phyloP scores from a whole-genome alignment of 1,140 invertebrate species.

The Himalopsyche phryganea region DNA sequence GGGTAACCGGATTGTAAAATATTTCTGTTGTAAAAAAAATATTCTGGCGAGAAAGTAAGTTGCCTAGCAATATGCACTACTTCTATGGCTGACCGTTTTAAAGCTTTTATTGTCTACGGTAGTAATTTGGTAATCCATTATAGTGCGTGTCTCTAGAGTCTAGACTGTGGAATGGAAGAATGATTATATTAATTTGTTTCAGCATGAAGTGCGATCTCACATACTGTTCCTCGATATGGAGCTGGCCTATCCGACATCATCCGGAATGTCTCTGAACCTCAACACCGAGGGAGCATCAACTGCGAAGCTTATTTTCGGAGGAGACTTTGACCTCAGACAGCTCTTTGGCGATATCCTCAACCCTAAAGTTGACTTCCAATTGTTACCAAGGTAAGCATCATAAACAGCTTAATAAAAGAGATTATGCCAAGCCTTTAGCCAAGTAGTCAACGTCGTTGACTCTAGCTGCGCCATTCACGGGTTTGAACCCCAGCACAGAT shows the following conservation, averaged over 20 bases:
- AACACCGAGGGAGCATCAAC: constrained; percentile 68
- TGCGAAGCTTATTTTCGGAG: constrained; percentile 64
- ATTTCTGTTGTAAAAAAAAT: too few species aligned
- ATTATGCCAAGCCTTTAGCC: not conserved
- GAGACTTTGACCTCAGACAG: constrained; percentile 66
- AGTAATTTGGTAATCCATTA: too few species aligned
- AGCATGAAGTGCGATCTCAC: constrained; percentile 57
- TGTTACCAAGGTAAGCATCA: constrained; percentile 59
- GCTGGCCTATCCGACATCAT: constrained; percentile 72
- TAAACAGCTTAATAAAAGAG: too few species aligned
- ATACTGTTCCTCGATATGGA: constrained; percentile 74
- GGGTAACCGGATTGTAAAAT: too few species aligned
- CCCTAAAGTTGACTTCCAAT: constrained; percentile 59
- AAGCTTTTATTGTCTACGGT: too few species aligned
- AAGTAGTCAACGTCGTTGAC: not conserved
- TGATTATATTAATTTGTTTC: constrained; percentile 36
- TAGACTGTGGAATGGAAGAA: too few species aligned
- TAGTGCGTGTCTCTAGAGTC: too few species aligned
- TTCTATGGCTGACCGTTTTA: too few species aligned
- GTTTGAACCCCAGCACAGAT: too few species aligned
- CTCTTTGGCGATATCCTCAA: constrained; percentile 58
- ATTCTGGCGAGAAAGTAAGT: too few species aligned
- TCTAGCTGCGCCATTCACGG: not conserved
- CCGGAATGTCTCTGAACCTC: constrained; percentile 73
- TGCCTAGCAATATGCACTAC: too few species aligned